phyloP scores from a whole-genome alignment of 2,888 invertebrate species.

The Lithosia quadra region DNA sequence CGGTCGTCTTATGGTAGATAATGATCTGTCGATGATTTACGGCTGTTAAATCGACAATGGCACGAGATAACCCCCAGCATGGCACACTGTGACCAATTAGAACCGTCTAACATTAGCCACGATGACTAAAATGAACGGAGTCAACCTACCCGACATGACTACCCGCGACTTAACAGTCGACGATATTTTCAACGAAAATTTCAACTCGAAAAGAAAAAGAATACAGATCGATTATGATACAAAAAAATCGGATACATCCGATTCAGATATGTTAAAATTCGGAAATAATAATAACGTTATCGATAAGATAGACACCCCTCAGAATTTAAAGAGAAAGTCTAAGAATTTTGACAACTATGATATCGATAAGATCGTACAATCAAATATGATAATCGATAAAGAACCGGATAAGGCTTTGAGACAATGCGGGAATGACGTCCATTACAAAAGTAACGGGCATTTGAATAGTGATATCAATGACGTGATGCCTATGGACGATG shows the following conservation, averaged over 20 bases:
- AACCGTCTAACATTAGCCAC: slow-evolving; percentile 58
- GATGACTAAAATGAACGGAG: slow-evolving; percentile 81
- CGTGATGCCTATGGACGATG: slow-evolving; percentile 48
- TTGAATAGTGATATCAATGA: slow-evolving; percentile 43
- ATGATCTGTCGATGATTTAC: slow-evolving; percentile 85
- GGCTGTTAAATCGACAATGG: slow-evolving; percentile 83
- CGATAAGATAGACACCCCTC: slow-evolving; percentile 52
- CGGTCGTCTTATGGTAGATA: slow-evolving; percentile 80
- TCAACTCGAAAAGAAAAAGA: slow-evolving; percentile 69
- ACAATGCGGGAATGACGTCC: slow-evolving; percentile 49
- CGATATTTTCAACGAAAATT: slow-evolving; percentile 74
- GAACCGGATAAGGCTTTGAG: slow-evolving; percentile 71
- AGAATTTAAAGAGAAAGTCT: slow-evolving; percentile 66
- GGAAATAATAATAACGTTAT: slow-evolving; percentile 65
- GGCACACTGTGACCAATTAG: slow-evolving; percentile 83
- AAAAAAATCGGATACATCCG: slow-evolving; percentile 44
- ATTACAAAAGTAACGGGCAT: slow-evolving; percentile 48
- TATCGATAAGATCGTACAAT: slow-evolving; percentile 67
- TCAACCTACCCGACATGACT: slow-evolving; percentile 71
- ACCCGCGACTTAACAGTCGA: slow-evolving; percentile 70
- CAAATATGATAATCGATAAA: slow-evolving; percentile 73
- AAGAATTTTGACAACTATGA: slow-evolving; percentile 62
- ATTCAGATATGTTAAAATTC: slow-evolving; percentile 45
- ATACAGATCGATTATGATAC: slow-evolving; percentile 56
- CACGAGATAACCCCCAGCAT: slow-evolving; percentile 71